These are phyloP conservation scores for Torymus tubicola DNA, from an alignment of 2,888 invertebrate species.

Conservation along the genomic window DNA sequence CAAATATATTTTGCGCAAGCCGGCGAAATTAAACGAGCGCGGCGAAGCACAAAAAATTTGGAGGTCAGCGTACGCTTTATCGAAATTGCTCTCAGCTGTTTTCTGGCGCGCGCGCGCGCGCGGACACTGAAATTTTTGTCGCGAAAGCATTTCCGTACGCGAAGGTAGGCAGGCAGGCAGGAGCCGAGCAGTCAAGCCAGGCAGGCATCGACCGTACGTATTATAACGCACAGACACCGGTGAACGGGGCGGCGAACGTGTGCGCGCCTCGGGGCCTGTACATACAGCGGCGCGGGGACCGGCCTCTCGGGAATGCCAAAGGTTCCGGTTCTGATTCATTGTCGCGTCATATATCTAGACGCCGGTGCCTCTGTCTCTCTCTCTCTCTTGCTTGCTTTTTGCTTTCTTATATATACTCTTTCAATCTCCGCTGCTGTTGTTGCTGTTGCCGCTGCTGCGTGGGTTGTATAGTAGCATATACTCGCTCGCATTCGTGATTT, in stretches of 20 bases:
- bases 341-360: constrained; percentile 69
- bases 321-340: constrained; percentile 74
- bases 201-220: neutral
- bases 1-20: constrained; percentile 21
- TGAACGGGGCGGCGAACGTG: too few relatives aligned
- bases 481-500: constrained; percentile 25
- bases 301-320: constrained; percentile 69
- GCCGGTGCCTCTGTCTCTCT: constrained; percentile 65
- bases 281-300: constrained; percentile 45
- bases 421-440: constrained; percentile 11
- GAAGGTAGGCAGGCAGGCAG: constrained; percentile 1
- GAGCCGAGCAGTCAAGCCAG: neutral
- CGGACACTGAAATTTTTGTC: constrained; percentile 42
- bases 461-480: constrained; percentile 56
- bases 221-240: too few relatives aligned
- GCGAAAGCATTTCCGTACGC: constrained; percentile 48
- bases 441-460: constrained; percentile 51
- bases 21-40: constrained; percentile 14
- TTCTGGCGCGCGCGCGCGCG: neutral
- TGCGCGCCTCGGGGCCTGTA: constrained; percentile 5
- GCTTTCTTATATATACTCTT: neutral
- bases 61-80: constrained; percentile 46
- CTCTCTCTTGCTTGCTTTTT: constrained; percentile 3
- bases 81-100: constrained; percentile 38
- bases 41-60: neutral